Conservation (phyloP, 2,113 vertebrate species). For the Muntiacus muntjak region DNA sequence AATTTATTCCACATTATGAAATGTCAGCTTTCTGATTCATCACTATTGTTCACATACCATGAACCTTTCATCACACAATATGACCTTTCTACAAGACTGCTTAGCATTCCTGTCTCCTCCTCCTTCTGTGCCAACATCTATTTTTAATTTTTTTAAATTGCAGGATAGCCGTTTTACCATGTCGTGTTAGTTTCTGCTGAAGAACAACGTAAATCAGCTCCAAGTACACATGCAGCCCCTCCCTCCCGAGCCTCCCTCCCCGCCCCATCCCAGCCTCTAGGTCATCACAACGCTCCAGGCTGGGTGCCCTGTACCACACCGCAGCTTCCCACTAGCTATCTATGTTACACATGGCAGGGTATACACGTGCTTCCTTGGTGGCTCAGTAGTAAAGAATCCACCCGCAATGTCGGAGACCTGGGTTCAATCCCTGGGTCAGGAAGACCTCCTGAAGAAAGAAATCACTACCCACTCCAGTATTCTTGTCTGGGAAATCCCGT, state of each 20-base stretch:
- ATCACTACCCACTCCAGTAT: not conserved
- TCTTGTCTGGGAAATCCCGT: not conserved
- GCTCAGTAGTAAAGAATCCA: not conserved
- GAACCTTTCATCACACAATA: not conserved
- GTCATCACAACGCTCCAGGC: not conserved
- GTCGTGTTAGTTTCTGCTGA: not conserved
- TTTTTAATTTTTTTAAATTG: not conserved
- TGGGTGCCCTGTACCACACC: rapidly evolving
- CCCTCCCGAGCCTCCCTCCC: not conserved
- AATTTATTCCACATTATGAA: not conserved
- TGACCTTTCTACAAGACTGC: not conserved
- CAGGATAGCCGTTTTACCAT: not conserved
- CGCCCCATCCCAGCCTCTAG: not conserved
- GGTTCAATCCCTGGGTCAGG: not conserved
- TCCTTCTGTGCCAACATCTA: not conserved
- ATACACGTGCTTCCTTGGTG: not conserved
- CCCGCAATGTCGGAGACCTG: not conserved
- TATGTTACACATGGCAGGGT: not conserved
- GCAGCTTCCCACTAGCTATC: not conserved
- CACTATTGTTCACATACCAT: not conserved
- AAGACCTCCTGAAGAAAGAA: not conserved
- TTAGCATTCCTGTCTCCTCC: not conserved
- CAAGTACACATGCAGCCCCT: rapidly evolving
- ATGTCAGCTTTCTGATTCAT: not conserved
- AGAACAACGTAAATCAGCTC: not conserved